Evolutionary conservation across 2,888 invertebrate species (phyloP).

Genomic region (Amphipyra tragopoginis): DNA sequence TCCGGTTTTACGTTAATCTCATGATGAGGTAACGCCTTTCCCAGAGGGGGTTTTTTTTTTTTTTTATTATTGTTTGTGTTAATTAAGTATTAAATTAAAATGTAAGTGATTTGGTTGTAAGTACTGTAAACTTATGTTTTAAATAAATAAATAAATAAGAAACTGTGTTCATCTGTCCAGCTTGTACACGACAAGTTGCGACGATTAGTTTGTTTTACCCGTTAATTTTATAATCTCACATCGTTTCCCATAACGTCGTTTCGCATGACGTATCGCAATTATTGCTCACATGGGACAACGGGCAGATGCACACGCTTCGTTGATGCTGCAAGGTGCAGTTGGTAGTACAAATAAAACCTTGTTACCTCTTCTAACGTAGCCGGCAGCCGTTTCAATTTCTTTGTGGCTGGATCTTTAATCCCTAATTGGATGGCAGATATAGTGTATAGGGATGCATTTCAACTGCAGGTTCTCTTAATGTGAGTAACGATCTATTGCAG

Average conservation of each 20-base stretch:
- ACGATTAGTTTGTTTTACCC: too few relatives aligned
- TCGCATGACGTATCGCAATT: conserved; percentile 3
- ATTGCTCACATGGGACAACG: conserved; percentile 3
- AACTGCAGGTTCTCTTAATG: neutral
- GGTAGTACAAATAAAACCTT: conserved; percentile 49
- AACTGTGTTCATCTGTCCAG: too few relatives aligned
- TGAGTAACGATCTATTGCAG: neutral
- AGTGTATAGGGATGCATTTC: conserved; percentile 9
- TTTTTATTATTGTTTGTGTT: too few relatives aligned
- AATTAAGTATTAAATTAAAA: too few relatives aligned
- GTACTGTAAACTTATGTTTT: too few relatives aligned
- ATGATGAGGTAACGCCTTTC: too few relatives aligned
- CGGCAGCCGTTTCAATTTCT: conserved; percentile 42
- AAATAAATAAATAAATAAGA: too few relatives aligned
- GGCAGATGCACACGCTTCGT: neutral
- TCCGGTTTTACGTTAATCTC: too few relatives aligned
- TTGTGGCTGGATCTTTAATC: conserved; percentile 42
- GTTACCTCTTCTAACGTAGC: conserved; percentile 41
- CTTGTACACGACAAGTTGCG: too few relatives aligned
- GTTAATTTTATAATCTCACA: too few relatives aligned
- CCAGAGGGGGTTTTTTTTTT: too few relatives aligned
- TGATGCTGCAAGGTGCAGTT: conserved; percentile 25
- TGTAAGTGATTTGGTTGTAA: too few relatives aligned
- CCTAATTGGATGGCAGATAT: conserved; percentile 49
- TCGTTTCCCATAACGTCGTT: neutral